Evolutionary conservation across 2,888 invertebrate species (phyloP).

Genomic region (Tuberolachnus salignus): DNA sequence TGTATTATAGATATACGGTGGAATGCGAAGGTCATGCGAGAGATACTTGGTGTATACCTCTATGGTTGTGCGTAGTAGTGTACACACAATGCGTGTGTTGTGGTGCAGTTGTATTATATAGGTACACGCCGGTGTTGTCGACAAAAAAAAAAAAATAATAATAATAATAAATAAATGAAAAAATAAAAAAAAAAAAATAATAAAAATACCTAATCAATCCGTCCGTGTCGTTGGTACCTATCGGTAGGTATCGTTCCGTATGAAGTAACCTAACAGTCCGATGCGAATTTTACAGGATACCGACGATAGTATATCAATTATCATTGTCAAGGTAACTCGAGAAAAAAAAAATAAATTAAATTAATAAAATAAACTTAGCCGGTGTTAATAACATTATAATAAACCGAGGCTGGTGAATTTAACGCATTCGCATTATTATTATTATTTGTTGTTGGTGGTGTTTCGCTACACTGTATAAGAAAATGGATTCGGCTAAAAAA

Average conservation of each 20-base stretch:
- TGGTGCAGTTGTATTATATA: not conserved
- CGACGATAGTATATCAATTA: not conserved
- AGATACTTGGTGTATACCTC: constrained; percentile 39
- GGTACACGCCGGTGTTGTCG: constrained; percentile 12
- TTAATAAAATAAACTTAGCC: not conserved
- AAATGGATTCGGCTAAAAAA: no score
- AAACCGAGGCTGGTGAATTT: no score
- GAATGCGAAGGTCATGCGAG: constrained; percentile 54
- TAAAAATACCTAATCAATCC: constrained; percentile 25
- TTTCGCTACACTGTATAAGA: no score
- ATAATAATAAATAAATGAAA: not conserved
- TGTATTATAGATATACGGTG: constrained; percentile 34
- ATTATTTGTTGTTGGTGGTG: no score
- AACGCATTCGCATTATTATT: no score
- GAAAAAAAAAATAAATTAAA: not conserved
- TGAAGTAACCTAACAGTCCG: constrained; percentile 13
- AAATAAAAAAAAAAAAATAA: constrained; percentile 11
- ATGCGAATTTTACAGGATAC: not conserved
- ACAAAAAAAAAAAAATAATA: not conserved
- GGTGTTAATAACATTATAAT: no score
- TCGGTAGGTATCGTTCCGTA: constrained; percentile 9
- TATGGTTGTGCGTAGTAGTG: not conserved
- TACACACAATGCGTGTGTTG: constrained; percentile 1
- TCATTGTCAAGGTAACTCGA: not conserved
- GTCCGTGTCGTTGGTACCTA: constrained; percentile 25